These are phyloP conservation scores for Trinectes maculatus DNA, from an alignment of 2,113 vertebrate species.

Conservation along the genomic window DNA sequence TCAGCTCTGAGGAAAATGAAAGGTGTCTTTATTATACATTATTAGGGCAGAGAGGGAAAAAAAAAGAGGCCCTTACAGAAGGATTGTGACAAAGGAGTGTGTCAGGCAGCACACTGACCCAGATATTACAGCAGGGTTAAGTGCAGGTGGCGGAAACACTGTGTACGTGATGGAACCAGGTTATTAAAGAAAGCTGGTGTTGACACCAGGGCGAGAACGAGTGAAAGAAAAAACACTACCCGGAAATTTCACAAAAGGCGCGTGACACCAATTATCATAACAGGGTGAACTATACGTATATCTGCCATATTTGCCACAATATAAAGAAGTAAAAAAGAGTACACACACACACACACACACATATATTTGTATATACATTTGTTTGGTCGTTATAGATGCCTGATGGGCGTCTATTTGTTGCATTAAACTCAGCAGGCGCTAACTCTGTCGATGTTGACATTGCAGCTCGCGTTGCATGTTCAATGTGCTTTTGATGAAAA, in stretches of 20 bases:
- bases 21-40: conserved; percentile 35
- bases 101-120: conserved; percentile 38
- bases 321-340: too few species aligned
- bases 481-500: too few species aligned
- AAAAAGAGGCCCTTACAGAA: conserved; percentile 42
- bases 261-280: too few species aligned
- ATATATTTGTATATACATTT: too few species aligned
- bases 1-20: conserved; percentile 40
- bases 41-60: conserved; percentile 19
- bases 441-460: too few species aligned
- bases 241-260: neutral
- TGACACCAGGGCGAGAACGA: conserved; percentile 11
- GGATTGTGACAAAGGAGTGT: conserved; percentile 52
- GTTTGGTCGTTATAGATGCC: too few species aligned
- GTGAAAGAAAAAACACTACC: neutral
- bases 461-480: too few species aligned
- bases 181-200: conserved; percentile 21
- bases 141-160: conserved; percentile 21
- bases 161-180: conserved; percentile 31
- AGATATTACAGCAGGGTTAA: conserved; percentile 50
- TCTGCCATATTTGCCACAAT: too few species aligned
- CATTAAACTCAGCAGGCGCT: too few species aligned
- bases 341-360: too few species aligned
- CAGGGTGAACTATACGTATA: too few species aligned
- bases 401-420: too few species aligned